These are phyloP conservation scores for Tachina grossa DNA, from an alignment of 2,888 invertebrate genomes.

Conservation along the genomic window DNA sequence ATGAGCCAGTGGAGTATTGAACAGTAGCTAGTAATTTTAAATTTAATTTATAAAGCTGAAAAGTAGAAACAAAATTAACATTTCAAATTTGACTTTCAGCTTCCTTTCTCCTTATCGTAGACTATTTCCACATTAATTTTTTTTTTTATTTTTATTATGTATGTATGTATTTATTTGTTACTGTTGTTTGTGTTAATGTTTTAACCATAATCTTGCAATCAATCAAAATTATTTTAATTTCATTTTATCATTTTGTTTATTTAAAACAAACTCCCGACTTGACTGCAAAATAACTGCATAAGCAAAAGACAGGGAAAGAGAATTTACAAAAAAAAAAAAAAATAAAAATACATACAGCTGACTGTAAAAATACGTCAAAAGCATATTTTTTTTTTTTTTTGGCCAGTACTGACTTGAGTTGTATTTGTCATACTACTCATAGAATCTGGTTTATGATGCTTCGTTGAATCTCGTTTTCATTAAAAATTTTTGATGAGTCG, in stretches of 20 bases:
- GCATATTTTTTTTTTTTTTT: constrained; percentile 4
- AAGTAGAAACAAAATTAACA: constrained; percentile 2
- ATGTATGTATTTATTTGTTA: background rate
- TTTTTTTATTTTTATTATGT: too few relatives aligned
- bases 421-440: background rate
- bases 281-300: background rate
- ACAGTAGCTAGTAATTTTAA: constrained; percentile 51
- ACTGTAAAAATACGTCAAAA: background rate
- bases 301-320: background rate
- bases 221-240: constrained; percentile 81
- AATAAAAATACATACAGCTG: background rate
- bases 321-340: background rate
- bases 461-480: constrained; percentile 63
- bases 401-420: constrained; percentile 13
- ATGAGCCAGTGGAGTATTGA: background rate
- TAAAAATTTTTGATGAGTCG: constrained; percentile 61
- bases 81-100: constrained; percentile 50
- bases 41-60: constrained; percentile 5
- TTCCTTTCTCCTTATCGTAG: constrained; percentile 24
- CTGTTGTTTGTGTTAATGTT: constrained; percentile 27
- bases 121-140: constrained; percentile 16
- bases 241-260: constrained; percentile 72
- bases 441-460: constrained; percentile 63
- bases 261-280: background rate
- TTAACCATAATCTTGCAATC: constrained; percentile 78